Evolutionary conservation across 1,140 invertebrate genomes (phyloP), one percentile per base, ranked within the genome.

Genomic region (Linepithema humile): DNA sequence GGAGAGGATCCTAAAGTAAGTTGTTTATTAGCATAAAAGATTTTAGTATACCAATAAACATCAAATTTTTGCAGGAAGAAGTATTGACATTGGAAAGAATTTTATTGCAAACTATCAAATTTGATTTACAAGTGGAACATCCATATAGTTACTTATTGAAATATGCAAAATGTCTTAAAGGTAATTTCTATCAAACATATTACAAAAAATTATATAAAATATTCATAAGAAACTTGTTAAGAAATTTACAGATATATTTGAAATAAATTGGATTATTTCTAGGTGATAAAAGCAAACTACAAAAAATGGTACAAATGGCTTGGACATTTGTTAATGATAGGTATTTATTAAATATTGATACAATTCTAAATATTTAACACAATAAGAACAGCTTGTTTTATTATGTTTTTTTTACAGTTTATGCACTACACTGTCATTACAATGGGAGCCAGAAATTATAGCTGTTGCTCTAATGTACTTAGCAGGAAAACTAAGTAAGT

Each of bases 241-340:
- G n/a, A 84, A 72, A 32, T 43, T 0, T 64, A 50, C 1, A 60
- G 10, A 23, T 35, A 70, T 57, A 62, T 78, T 15, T 86, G 7
- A 57, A 57, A 6, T 59, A 43, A 72, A 12, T 74, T 78, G 72
- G n/a, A 9, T 53, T 64, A 55, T 64, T 91, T 92, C 23, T 88
- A 96, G 96, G 98, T 67, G 98, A 99, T 90, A 98, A 99, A 93
- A 95, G 95, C 29, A 98, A 99, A 94, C 94, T 99, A 69, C 97
- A 99, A 91, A 99, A 99, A 94, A 98, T 99, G 97, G 98, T 99
- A 6, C 99, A 99, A 95, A 99, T 99, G 98, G 98, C 99, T 1
- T 99, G 99, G 99, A 99, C 98, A 29, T 99, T 99, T 95, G 98
- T 99, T 0, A 99, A 99, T 95, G 99, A 99, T 92, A 98, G 97